These are phyloP conservation scores for Drosophila repleta DNA, from an alignment of 1,140 invertebrate species.

Conservation along the genomic window DNA sequence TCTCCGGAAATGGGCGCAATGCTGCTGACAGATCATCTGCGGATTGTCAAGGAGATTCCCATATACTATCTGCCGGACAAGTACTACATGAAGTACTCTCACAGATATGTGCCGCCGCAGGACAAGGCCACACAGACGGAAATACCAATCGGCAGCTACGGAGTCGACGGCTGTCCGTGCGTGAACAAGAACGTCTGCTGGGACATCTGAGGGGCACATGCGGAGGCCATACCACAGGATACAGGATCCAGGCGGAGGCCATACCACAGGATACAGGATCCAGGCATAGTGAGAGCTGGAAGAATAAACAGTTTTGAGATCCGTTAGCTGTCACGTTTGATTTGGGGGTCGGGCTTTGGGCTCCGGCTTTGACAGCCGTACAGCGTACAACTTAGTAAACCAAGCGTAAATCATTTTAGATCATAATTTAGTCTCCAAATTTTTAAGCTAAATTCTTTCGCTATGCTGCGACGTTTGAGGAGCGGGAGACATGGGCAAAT, in stretches of 20 bases:
- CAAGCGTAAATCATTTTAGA: too few relatives aligned
- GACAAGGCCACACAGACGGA: slow-evolving; percentile 62
- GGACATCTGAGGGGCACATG: slow-evolving; percentile 27
- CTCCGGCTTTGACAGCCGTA: too few relatives aligned
- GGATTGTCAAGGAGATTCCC: slow-evolving; percentile 34
- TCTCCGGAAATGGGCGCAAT: slow-evolving; percentile 38
- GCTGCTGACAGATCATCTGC: slow-evolving; percentile 53
- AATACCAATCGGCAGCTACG: slow-evolving; percentile 48
- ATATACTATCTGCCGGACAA: slow-evolving; percentile 55
- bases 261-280: too few relatives aligned
- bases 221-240: too few relatives aligned
- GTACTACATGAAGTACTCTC: slow-evolving; percentile 38
- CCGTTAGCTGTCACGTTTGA: background rate
- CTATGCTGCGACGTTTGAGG: background rate
- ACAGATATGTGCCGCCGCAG: slow-evolving; percentile 21
- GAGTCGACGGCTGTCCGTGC: slow-evolving; percentile 71
- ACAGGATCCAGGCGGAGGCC: too few relatives aligned
- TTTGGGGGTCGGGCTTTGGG: too few relatives aligned
- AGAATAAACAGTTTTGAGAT: slow-evolving; percentile 32
- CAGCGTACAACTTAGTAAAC: too few relatives aligned
- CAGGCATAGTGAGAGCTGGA: too few relatives aligned
- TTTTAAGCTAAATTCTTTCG: background rate
- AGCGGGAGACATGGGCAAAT: background rate
- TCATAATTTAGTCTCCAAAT: too few relatives aligned
- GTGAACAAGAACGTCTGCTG: slow-evolving; percentile 52